Evolutionary conservation across 2,888 invertebrate species (phyloP).

Genomic region (Holacanthella duospinosa): DNA sequence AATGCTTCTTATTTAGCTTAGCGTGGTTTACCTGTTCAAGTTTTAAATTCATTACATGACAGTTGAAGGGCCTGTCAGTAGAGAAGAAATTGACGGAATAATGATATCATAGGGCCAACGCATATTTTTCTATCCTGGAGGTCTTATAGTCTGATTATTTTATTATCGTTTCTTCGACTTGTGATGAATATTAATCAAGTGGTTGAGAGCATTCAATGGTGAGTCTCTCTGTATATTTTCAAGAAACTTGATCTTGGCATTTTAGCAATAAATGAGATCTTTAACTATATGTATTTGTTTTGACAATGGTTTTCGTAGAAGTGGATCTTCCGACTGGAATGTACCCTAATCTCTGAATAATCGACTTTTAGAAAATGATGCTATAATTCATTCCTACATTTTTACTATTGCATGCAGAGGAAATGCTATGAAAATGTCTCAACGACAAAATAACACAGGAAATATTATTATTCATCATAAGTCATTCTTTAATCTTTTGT

Average conservation of each 20-base stretch:
- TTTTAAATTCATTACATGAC: too few species aligned
- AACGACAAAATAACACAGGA: neutral
- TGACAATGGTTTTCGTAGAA: neutral
- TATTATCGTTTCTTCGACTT: neutral
- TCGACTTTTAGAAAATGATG: neutral
- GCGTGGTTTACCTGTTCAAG: neutral
- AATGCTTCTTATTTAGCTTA: neutral
- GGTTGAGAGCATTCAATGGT: neutral
- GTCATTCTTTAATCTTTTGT: neutral
- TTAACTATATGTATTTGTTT: neutral
- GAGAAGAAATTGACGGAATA: too few species aligned
- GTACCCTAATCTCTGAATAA: neutral
- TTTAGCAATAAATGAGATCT: neutral
- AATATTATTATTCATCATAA: neutral
- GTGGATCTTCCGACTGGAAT: neutral
- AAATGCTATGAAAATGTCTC: too few species aligned
- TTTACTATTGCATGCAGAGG: too few species aligned
- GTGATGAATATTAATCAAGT: constrained; percentile 1
- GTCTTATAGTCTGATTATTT: constrained; percentile 2
- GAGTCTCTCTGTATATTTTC: neutral
- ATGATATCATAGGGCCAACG: too few species aligned
- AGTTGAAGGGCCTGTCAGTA: too few species aligned
- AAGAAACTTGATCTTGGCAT: neutral
- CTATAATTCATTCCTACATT: neutral
- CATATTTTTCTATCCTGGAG: neutral